Evolutionary conservation across 1,140 invertebrate genomes (phyloP), one percentile per base, ranked within the genome.

Genomic region (Lethrus apterus): DNA sequence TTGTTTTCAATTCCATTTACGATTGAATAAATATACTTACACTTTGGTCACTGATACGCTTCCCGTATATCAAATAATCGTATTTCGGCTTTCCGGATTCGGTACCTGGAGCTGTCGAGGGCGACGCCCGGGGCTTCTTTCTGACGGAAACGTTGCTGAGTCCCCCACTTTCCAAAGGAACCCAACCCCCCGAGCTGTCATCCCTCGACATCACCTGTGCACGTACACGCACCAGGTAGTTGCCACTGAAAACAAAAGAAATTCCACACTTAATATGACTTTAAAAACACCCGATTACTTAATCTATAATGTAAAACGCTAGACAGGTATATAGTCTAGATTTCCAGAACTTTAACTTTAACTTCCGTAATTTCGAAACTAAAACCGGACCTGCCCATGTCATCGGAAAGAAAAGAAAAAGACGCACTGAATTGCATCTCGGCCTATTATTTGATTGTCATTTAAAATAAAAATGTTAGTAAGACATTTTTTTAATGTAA

Each of bases 151-250:
- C 88, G 69, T 90, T 88, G 60, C 90, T 92, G 26, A 96, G 80
- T 45, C 93, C 93, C 58, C 92, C 92, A 54, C 89, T 90, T 51
- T 86, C 89, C 67, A 94, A 76, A 55, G 92, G 91, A 62, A 95
- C 82, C 93, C 93, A 97, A 53, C 92, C 91, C 51, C 91, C 93
- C 42, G 87, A 90, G 67, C 87, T 92, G 69, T 96, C 93, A 81
- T 97, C 93, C 57, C 93, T 79, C 64, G 88, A 93, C 93, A 97
- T 97, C 75, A 96, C 93, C 80, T 96, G 93, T 72, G 93, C 93
- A 64, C 89, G 86, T 63, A 97, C 92, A 70, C 86, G 88, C 75
- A 95, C 93, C 81, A 96, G 78, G 75, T 84, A 89, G 72, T 83
- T 80, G 69, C 80, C 87, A 84, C 87, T 91, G 73, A 47, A 83